Evolutionary conservation across 2,113 vertebrate species (phyloP).

Genomic region (Anser cygnoides): DNA sequence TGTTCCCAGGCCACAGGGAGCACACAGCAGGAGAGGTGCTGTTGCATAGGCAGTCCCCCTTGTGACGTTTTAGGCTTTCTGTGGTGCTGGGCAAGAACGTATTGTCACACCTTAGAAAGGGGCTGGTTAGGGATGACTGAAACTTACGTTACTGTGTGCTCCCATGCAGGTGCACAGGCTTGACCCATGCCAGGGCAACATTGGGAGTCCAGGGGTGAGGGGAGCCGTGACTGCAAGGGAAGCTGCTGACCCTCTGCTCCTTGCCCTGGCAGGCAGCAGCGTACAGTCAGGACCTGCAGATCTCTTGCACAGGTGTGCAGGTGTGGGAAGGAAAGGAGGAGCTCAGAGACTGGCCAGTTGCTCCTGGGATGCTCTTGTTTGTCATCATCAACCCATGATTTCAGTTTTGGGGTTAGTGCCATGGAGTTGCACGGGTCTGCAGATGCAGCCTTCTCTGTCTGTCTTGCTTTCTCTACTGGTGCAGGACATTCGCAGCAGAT

Average conservation of each 20-base stretch:
- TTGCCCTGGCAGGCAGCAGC: neutral
- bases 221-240: no score
- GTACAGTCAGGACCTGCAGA: neutral
- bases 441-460: neutral
- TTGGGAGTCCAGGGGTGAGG: rapidly evolving
- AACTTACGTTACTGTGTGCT: neutral
- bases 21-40: neutral
- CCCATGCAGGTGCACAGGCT: rapidly evolving
- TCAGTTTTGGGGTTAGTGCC: neutral
- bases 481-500: neutral
- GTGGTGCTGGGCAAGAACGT: neutral
- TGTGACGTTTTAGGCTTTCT: neutral
- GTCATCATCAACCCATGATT: neutral
- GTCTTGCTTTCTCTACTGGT: rapidly evolving
- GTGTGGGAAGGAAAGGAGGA: neutral
- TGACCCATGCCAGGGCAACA: neutral
- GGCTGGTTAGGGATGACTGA: neutral
- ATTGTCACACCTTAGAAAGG: neutral
- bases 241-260: neutral
- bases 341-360: rapidly evolving
- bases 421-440: neutral
- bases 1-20: neutral
- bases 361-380: neutral
- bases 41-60: neutral
- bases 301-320: neutral